Percentiles rank a stretch among this genome's conserved stretches.
These are phyloP conservation scores for Anas capensis DNA, from an alignment of 2,797 vertebrate genomes.

Conservation along the genomic window DNA sequence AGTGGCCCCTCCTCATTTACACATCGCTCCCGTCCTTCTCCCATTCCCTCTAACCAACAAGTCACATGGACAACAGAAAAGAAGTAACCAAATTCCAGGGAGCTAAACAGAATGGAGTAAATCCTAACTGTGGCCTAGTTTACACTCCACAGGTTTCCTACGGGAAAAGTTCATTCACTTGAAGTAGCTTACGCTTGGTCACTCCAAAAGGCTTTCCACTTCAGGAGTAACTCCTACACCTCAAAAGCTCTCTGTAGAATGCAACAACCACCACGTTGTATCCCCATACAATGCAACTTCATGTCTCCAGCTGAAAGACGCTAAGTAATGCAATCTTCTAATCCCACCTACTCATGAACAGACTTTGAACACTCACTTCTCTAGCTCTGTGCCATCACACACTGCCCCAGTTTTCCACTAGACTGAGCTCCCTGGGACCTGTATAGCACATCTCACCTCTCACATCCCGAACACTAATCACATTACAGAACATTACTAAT, in stretches of 20 bases:
- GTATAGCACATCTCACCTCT: neutral
- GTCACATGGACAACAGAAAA: fast-evolving
- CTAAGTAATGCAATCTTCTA: neutral
- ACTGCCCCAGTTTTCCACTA: neutral
- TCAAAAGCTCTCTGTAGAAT: neutral
- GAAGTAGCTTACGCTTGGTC: neutral
- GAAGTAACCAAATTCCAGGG: neutral
- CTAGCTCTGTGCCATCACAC: neutral
- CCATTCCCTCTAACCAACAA: neutral
- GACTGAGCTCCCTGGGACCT: neutral
- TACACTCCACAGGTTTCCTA: neutral
- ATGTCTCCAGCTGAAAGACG: neutral
- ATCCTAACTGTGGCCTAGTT: neutral
- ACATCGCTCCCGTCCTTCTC: neutral
- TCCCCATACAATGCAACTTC: neutral
- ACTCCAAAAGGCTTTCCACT: neutral
- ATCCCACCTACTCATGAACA: neutral
- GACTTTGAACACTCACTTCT: fast-evolving
- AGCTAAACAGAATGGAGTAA: neutral
- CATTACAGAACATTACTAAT: fast-evolving
- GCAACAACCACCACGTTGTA: fast-evolving
- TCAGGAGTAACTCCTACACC: neutral
- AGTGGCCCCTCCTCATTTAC: neutral
- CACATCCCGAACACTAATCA: fast-evolving
- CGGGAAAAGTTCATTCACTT: neutral